A percentile compares a stretch with the other conserved stretches of the same genome.
Evolutionary conservation across 2,797 vertebrate genomes (phyloP).

Genomic region (Eremophila alpestris): DNA sequence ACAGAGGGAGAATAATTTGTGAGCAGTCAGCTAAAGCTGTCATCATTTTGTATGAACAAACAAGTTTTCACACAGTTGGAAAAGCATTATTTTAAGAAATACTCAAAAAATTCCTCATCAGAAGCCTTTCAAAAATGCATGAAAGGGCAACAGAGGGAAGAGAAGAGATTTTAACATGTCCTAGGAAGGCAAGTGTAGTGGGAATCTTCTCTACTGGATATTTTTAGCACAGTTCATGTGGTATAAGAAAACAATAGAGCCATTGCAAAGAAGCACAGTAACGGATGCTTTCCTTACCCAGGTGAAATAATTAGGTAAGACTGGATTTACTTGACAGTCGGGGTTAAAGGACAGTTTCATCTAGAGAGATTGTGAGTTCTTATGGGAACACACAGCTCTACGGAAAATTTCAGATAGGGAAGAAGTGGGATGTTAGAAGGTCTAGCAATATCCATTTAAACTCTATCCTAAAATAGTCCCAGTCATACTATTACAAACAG

Average conservation of each 20-base stretch:
- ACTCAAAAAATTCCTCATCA: not conserved
- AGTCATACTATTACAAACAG: not conserved
- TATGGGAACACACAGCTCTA: not conserved
- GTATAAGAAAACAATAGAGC: not conserved
- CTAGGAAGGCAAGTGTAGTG: not conserved
- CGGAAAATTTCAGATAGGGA: not conserved
- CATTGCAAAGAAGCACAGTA: not conserved
- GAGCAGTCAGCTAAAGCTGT: not conserved
- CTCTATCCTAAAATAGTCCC: not conserved
- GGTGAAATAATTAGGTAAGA: slow-evolving; percentile 44
- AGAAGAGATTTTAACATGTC: not conserved
- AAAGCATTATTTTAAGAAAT: not conserved
- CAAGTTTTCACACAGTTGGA: not conserved
- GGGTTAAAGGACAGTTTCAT: not conserved
- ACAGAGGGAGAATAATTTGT: not conserved
- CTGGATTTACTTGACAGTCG: not conserved
- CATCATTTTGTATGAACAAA: not conserved
- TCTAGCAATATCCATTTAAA: not conserved
- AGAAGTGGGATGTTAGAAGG: not conserved
- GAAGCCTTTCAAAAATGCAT: not conserved
- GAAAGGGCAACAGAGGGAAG: not conserved
- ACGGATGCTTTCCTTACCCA: not conserved
- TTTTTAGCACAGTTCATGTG: not conserved
- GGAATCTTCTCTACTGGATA: not conserved
- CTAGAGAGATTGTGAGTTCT: slow-evolving; percentile 22